phyloP scores from a whole-genome alignment of 2,888 invertebrate species.

The Andrena fulva region DNA sequence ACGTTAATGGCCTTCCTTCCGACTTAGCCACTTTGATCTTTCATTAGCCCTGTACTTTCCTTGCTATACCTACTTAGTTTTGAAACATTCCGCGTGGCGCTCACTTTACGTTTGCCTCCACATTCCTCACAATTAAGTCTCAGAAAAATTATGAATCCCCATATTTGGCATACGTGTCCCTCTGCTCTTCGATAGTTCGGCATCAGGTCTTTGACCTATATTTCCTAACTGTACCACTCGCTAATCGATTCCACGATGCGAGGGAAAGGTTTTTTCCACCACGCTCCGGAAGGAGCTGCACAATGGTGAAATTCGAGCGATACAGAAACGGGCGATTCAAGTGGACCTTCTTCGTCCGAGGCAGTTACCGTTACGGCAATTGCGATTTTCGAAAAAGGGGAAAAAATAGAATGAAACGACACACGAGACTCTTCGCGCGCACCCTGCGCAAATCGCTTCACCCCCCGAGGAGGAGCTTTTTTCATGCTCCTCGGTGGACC shows the following conservation, averaged over 20 bases:
- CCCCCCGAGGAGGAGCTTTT: conserved; percentile 61
- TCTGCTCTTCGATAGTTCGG: not conserved
- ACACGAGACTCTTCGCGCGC: conserved; percentile 64
- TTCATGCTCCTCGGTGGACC: conserved; percentile 37
- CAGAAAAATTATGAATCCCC: not conserved
- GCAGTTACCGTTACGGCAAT: conserved; percentile 64
- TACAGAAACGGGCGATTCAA: conserved; percentile 22
- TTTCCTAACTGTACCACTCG: conserved; percentile 13
- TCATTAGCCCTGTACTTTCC: too few species aligned
- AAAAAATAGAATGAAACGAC: conserved; percentile 47
- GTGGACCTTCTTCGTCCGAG: conserved; percentile 24
- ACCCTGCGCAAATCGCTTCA: conserved; percentile 56
- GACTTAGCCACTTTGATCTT: not conserved
- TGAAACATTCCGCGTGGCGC: too few species aligned
- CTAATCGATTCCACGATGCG: conserved; percentile 20
- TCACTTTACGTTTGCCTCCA: not conserved
- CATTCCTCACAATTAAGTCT: not conserved
- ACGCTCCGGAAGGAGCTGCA: not conserved
- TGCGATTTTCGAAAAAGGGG: conserved; percentile 52
- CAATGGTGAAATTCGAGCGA: conserved; percentile 45
- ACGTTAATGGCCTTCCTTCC: conserved; percentile 15
- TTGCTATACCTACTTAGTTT: too few species aligned
- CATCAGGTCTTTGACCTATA: conserved; percentile 11
- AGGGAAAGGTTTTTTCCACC: conserved; percentile 14
- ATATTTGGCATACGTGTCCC: not conserved